phyloP scores from a whole-genome alignment of 2,797 vertebrate genomes.

The Nothura maculosa region DNA sequence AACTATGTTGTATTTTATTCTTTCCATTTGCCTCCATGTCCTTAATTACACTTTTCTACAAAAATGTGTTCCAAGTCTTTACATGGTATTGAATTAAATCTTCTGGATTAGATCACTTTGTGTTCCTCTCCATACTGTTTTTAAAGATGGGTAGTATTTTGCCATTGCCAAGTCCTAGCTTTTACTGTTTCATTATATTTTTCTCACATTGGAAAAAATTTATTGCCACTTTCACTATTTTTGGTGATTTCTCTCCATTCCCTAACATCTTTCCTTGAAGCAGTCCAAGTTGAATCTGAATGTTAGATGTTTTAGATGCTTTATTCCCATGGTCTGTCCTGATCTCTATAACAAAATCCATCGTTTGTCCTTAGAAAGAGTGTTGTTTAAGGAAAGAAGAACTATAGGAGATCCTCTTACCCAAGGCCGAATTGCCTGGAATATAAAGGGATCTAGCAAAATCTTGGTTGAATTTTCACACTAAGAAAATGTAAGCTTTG shows the following conservation, averaged over 20 bases:
- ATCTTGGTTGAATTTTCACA: not conserved
- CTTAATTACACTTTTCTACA: not conserved
- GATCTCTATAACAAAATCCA: not conserved
- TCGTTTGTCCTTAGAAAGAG: not conserved
- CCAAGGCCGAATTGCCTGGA: not conserved
- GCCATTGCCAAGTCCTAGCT: not conserved
- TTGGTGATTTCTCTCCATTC: not conserved
- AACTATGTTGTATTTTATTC: not conserved
- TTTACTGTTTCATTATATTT: not conserved
- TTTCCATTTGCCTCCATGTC: not conserved
- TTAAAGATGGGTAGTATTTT: not conserved
- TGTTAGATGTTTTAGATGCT: not conserved
- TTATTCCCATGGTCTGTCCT: not conserved
- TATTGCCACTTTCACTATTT: not conserved
- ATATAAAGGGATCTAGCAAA: not conserved
- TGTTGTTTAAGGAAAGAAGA: not conserved
- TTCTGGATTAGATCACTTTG: not conserved
- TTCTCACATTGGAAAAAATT: not conserved
- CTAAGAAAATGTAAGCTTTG: not conserved
- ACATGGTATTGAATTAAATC: not conserved
- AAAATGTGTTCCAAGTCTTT: not conserved
- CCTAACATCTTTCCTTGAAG: accelerated
- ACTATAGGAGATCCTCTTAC: not conserved
- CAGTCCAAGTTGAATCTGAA: accelerated
- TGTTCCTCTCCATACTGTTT: not conserved